Conservation (phyloP, 2,113 vertebrate species). For the Daubentonia madagascariensis region DNA sequence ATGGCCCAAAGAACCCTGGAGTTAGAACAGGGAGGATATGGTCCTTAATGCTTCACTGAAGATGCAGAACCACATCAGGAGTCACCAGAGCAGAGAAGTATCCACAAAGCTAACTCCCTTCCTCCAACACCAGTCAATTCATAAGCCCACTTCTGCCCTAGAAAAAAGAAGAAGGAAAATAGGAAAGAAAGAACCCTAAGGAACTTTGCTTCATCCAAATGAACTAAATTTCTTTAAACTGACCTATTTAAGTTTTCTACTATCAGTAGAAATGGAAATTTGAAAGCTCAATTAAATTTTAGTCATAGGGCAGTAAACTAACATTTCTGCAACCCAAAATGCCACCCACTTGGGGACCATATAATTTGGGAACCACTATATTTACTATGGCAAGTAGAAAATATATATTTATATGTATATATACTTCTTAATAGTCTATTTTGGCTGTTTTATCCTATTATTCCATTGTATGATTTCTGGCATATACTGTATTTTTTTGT, state of each 20-base stretch:
- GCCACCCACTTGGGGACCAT: neutral
- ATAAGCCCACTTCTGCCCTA: neutral
- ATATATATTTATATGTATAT: neutral
- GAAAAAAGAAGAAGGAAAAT: neutral
- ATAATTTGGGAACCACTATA: neutral
- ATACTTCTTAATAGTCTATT: neutral
- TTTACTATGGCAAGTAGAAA: neutral
- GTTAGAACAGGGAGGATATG: neutral
- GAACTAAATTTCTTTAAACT: neutral
- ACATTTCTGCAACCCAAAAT: neutral
- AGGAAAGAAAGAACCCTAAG: neutral
- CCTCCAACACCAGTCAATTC: neutral
- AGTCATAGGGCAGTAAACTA: conserved; percentile 15
- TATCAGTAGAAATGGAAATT: neutral
- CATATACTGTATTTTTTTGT: neutral
- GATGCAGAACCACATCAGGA: neutral
- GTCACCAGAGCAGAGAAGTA: neutral
- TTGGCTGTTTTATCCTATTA: neutral
- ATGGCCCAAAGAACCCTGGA: neutral
- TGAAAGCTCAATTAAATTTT: conserved; percentile 37
- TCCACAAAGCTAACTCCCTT: neutral
- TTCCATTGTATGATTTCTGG: neutral
- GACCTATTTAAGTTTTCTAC: neutral
- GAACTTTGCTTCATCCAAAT: neutral
- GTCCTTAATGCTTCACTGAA: neutral